Conservation (phyloP, 2,797 vertebrate genomes). For the Crypturellus tataupa region DNA sequence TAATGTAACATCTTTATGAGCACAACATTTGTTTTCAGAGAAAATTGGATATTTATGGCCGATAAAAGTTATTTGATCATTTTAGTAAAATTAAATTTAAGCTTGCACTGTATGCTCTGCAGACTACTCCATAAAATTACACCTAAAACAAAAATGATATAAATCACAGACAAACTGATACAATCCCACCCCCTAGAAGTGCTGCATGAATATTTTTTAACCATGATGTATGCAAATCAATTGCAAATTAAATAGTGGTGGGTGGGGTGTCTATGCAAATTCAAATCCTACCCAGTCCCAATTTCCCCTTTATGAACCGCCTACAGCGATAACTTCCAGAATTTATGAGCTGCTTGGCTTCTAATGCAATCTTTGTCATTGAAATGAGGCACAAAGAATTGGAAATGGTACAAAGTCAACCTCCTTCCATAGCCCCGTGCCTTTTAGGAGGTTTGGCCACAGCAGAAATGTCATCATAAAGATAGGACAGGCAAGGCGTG, state of each 20-base stretch:
- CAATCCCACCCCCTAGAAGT: background rate
- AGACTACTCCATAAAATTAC: slow-evolving; percentile 59
- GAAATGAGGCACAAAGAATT: slow-evolving; percentile 47
- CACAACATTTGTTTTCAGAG: slow-evolving; percentile 23
- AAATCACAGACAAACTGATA: slow-evolving; percentile 21
- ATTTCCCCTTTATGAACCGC: slow-evolving; percentile 68
- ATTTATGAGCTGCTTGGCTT: slow-evolving; percentile 56
- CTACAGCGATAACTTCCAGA: slow-evolving; percentile 67
- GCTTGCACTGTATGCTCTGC: background rate
- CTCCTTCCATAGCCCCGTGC: background rate
- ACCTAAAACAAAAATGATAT: slow-evolving; percentile 16
- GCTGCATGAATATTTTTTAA: slow-evolving; percentile 10
- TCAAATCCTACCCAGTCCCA: slow-evolving; percentile 12
- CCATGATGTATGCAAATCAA: slow-evolving; percentile 25
- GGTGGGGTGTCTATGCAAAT: slow-evolving; percentile 64
- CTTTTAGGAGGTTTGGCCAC: background rate
- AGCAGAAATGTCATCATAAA: background rate
- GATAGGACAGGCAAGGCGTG: background rate
- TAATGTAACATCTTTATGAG: slow-evolving; percentile 4
- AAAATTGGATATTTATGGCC: slow-evolving; percentile 23
- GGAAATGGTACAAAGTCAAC: slow-evolving; percentile 2
- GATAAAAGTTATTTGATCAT: slow-evolving; percentile 46
- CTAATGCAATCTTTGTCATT: slow-evolving; percentile 50
- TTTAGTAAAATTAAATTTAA: slow-evolving; percentile 52
- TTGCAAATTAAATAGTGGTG: slow-evolving; percentile 64